Evolutionary conservation across 2,888 invertebrate genomes (phyloP).

Genomic region (Deilephila elpenor): DNA sequence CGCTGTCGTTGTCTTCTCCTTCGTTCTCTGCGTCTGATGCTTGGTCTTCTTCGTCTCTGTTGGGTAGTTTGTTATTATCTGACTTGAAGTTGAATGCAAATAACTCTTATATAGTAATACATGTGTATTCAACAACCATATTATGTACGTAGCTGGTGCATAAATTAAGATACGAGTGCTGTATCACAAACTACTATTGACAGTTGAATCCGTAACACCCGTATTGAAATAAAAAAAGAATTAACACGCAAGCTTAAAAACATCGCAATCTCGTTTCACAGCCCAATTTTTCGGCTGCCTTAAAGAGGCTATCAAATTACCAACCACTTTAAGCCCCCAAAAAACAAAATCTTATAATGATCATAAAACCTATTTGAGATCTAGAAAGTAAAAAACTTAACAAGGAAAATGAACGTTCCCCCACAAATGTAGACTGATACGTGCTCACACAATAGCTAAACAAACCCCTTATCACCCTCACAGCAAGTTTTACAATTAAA

Average conservation of each 20-base stretch:
- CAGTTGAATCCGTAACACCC: too few relatives aligned
- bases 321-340: too few relatives aligned
- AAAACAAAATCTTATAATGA: not conserved
- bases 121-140: too few relatives aligned
- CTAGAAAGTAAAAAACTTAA: not conserved
- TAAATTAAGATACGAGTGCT: too few relatives aligned
- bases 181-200: not conserved
- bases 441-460: conserved; percentile 58
- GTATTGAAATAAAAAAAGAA: too few relatives aligned
- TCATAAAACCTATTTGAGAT: not conserved
- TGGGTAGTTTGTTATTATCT: not conserved
- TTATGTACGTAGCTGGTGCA: too few relatives aligned
- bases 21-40: conserved; percentile 62
- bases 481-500: conserved; percentile 11
- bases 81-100: too few relatives aligned
- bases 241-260: too few relatives aligned
- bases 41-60: conserved; percentile 61
- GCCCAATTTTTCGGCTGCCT: too few relatives aligned
- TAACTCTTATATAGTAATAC: too few relatives aligned
- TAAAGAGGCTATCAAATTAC: too few relatives aligned
- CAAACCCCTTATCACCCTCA: conserved; percentile 16
- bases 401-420: not conserved
- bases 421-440: conserved; percentile 41
- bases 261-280: too few relatives aligned
- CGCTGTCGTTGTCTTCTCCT: conserved; percentile 58